Evolutionary conservation across 2,113 vertebrate genomes (phyloP).

Genomic region (Oreochromis spilurus): DNA sequence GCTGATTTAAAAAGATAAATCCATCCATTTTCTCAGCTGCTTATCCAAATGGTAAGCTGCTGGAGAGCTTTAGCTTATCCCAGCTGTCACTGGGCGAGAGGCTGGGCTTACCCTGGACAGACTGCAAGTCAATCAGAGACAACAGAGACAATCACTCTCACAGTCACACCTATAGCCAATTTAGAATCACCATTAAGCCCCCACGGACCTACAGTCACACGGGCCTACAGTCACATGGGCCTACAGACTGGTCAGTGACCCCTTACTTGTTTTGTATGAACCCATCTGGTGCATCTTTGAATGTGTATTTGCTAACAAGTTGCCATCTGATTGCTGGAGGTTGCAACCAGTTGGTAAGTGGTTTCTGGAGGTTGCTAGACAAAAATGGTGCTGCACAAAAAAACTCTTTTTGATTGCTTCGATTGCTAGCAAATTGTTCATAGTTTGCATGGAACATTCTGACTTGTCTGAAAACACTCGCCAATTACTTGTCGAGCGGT

Average conservation of each 20-base stretch:
- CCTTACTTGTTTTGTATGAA: not conserved
- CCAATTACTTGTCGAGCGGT: not conserved
- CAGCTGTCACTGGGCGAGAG: not conserved
- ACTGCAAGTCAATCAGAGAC: not conserved
- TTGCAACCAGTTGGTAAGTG: not conserved
- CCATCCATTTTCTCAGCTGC: not conserved
- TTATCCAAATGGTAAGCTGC: not conserved
- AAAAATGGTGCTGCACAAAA: not conserved
- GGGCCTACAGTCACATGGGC: not conserved
- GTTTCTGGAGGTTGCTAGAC: not conserved
- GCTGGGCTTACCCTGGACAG: not conserved
- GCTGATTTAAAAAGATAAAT: not conserved
- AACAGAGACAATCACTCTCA: not conserved
- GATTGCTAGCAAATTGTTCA: not conserved
- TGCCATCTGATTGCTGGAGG: not conserved
- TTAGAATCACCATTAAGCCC: not conserved
- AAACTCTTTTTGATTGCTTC: not conserved
- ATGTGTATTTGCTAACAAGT: not conserved
- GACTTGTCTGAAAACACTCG: not conserved
- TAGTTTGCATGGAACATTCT: not conserved
- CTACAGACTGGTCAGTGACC: not conserved
- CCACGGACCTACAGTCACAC: not conserved
- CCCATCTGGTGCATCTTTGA: not conserved
- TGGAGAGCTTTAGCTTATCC: not conserved
- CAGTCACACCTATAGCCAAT: not conserved